Evolutionary conservation across 2,797 vertebrate species (phyloP).

Genomic region (Myotis findleyi): DNA sequence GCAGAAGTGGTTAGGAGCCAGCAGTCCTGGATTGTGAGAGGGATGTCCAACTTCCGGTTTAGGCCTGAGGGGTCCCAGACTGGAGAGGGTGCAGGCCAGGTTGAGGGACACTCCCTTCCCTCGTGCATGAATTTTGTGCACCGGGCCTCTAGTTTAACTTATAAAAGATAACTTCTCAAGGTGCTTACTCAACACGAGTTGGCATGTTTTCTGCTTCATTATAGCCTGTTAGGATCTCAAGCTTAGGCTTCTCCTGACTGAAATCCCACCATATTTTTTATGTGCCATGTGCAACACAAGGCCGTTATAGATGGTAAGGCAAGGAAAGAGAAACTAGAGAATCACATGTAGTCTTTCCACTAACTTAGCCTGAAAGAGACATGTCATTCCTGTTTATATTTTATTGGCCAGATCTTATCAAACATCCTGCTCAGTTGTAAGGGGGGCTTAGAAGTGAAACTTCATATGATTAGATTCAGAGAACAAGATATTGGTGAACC

Average conservation of each 20-base stretch:
- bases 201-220: background rate
- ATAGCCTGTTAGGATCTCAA: background rate
- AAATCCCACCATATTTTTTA: background rate
- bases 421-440: background rate
- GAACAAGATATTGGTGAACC: background rate
- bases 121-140: no score
- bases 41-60: no score
- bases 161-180: background rate
- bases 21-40: no score
- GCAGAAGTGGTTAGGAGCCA: no score
- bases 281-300: background rate
- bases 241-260: background rate
- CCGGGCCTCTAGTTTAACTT: background rate
- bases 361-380: background rate
- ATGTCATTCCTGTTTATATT: background rate
- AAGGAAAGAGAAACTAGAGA: background rate
- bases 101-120: no score
- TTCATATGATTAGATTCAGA: background rate
- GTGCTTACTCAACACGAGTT: background rate
- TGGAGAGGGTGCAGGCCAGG: no score
- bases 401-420: background rate
- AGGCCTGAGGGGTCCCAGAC: no score
- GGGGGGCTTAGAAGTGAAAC: background rate
- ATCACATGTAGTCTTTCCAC: background rate
- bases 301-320: rapidly evolving